phyloP scores from a whole-genome alignment of 2,888 invertebrate species.

The Drosophila tanythrix region DNA sequence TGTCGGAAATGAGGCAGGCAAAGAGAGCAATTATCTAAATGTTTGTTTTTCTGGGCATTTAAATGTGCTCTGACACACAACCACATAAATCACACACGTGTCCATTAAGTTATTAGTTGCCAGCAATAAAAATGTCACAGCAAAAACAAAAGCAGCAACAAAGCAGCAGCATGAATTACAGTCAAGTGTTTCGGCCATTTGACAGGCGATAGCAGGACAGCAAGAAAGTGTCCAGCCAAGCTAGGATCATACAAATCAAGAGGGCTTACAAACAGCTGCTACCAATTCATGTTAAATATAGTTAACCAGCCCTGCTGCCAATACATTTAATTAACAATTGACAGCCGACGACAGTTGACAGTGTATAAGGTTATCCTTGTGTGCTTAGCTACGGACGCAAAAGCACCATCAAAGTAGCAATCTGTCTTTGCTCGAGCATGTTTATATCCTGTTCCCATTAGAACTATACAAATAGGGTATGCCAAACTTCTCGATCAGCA shows the following conservation, averaged over 20 bases:
- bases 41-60: slow-evolving; percentile 2
- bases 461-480: not conserved
- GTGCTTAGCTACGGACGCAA: not conserved
- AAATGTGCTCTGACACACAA: slow-evolving; percentile 1
- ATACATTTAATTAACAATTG: slow-evolving; percentile 75
- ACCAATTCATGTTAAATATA: slow-evolving; percentile 4
- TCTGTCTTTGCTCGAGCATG: not conserved
- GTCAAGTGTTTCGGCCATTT: slow-evolving; percentile 6
- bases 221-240: not conserved
- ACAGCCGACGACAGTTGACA: slow-evolving; percentile 69
- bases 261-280: slow-evolving; percentile 54
- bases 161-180: slow-evolving; percentile 32
- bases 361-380: not conserved
- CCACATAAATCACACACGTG: slow-evolving; percentile 20
- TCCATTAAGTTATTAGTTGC: slow-evolving; percentile 72
- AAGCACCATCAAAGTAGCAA: not conserved
- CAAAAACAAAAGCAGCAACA: slow-evolving; percentile 51
- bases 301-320: slow-evolving; percentile 7
- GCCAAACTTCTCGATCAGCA: not conserved
- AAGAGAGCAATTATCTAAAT: slow-evolving; percentile 5
- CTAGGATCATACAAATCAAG: slow-evolving; percentile 64
- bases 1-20: not conserved
- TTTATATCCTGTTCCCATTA: not conserved
- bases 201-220: not conserved
- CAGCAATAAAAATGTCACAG: slow-evolving; percentile 73